These are phyloP conservation scores for Chrysodeixis includens DNA, from an alignment of 2,888 invertebrate species.

Conservation along the genomic window DNA sequence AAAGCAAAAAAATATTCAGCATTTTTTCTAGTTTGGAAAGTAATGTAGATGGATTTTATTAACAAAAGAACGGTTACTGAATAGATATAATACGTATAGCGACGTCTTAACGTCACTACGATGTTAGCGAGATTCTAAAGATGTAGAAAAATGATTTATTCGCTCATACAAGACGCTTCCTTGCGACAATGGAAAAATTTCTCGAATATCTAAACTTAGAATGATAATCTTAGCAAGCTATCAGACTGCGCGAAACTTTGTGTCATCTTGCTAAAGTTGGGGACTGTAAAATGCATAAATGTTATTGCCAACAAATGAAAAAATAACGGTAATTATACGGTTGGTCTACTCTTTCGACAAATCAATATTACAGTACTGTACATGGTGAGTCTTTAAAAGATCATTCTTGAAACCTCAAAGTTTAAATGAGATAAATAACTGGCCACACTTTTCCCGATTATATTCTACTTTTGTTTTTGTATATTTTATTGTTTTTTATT, in stretches of 20 bases:
- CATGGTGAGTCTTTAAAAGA: too few relatives aligned
- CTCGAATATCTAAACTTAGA: conserved; percentile 27
- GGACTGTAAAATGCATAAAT: not conserved
- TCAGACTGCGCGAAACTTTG: not conserved
- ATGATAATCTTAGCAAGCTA: conserved; percentile 14
- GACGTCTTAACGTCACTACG: conserved; percentile 45
- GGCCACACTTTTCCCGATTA: too few relatives aligned
- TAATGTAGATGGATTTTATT: conserved; percentile 44
- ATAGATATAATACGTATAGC: conserved; percentile 47
- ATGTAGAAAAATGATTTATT: conserved; percentile 55
- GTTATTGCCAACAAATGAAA: too few relatives aligned
- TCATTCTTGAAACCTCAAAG: too few relatives aligned
- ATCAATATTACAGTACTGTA: too few relatives aligned
- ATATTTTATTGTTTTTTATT: too few relatives aligned
- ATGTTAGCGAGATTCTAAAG: conserved; percentile 46
- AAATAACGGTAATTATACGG: too few relatives aligned
- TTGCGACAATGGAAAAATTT: conserved; percentile 38
- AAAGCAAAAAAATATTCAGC: too few relatives aligned
- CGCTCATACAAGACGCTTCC: conserved; percentile 47
- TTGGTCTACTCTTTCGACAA: too few relatives aligned
- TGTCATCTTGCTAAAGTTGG: conserved; percentile 3
- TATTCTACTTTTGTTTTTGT: too few relatives aligned
- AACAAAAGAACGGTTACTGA: conserved; percentile 41
- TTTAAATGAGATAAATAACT: too few relatives aligned
- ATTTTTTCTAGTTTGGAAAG: conserved; percentile 16